A percentile compares a stretch with the other conserved stretches of the same genome.
phyloP scores from a whole-genome alignment of 2,113 vertebrate species.

The Mionectes macconnelli region DNA sequence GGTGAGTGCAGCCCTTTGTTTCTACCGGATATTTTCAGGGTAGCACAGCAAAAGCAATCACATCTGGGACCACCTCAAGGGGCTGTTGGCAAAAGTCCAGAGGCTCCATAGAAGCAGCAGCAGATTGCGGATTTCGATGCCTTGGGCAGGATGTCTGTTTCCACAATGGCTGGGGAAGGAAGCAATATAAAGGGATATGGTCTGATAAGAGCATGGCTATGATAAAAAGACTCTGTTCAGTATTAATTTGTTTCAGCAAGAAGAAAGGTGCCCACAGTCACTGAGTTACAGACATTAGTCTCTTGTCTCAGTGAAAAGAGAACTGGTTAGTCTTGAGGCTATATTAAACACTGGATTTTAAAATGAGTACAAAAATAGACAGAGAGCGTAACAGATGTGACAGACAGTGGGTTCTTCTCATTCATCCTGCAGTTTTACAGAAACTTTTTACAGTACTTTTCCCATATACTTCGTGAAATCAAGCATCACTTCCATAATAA shows the following conservation, averaged over 20 bases:
- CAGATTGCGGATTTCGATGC: slow-evolving; percentile 42
- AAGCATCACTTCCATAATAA: neutral
- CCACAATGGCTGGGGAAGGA: slow-evolving; percentile 49
- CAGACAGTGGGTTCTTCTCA: neutral
- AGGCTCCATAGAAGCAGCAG: neutral
- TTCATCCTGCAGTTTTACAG: slow-evolving; percentile 70
- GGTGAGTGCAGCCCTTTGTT: slow-evolving; percentile 52
- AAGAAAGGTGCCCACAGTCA: slow-evolving; percentile 27
- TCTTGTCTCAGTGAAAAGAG: neutral
- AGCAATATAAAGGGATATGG: slow-evolving; percentile 30
- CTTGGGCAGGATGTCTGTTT: slow-evolving; percentile 56
- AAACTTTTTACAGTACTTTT: slow-evolving; percentile 65
- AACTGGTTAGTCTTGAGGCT: neutral
- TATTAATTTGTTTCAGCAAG: neutral
- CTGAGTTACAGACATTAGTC: neutral
- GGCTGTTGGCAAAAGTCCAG: slow-evolving; percentile 25
- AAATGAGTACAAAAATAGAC: neutral
- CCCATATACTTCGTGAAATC: neutral
- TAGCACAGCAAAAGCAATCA: slow-evolving; percentile 23
- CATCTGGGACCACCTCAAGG: slow-evolving; percentile 42
- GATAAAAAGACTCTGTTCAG: slow-evolving; percentile 32
- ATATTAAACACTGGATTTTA: neutral
- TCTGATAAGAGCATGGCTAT: neutral
- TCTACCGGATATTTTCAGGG: slow-evolving; percentile 49
- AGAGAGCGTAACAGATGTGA: neutral